Conservation (phyloP, 2,113 vertebrate species). For the Columbina picui region DNA sequence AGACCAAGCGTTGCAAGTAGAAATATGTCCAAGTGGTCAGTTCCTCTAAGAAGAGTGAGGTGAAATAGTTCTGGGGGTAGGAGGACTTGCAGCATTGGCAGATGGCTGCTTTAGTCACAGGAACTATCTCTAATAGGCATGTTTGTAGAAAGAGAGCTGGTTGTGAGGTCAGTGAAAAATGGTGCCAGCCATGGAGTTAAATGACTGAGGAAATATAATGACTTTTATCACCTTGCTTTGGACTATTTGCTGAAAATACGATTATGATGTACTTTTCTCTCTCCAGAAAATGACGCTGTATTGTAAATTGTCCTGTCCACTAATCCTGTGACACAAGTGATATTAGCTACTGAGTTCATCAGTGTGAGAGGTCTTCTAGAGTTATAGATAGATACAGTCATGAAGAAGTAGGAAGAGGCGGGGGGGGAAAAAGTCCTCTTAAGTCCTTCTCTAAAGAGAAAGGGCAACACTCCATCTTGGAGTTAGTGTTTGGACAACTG, state of each 20-base stretch:
- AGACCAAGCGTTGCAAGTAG: background rate
- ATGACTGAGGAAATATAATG: background rate
- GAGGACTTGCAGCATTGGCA: background rate
- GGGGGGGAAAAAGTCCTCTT: background rate
- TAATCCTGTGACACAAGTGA: background rate
- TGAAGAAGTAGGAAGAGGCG: background rate
- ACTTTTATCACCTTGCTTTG: slow-evolving; percentile 18
- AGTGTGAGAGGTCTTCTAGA: background rate
- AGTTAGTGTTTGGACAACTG: background rate
- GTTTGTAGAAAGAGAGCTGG: background rate
- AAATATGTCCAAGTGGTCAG: background rate
- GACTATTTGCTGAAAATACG: slow-evolving; percentile 11
- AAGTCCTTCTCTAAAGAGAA: background rate
- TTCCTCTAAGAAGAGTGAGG: background rate
- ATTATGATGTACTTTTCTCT: background rate
- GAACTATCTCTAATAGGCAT: background rate
- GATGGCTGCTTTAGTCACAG: background rate
- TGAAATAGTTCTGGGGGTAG: background rate
- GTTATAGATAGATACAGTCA: background rate
- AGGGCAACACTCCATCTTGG: background rate
- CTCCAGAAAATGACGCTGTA: background rate
- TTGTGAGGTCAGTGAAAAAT: background rate
- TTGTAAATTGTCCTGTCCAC: background rate
- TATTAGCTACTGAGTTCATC: background rate
- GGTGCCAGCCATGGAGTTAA: background rate